These are phyloP conservation scores for Callipepla squamata DNA, from an alignment of 2,113 vertebrate genomes.

Conservation along the genomic window DNA sequence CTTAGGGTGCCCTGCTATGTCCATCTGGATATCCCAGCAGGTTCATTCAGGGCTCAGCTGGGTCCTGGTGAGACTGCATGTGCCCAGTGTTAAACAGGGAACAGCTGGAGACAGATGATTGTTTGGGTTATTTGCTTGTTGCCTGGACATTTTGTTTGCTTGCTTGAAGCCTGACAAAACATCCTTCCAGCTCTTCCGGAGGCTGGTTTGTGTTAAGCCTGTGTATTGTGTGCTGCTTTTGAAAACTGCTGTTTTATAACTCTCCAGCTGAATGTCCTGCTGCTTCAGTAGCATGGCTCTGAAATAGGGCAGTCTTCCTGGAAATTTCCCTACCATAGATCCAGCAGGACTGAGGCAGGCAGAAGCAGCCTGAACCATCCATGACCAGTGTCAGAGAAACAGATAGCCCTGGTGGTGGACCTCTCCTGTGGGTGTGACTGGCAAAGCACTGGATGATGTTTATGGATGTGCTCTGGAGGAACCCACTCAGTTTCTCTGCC, in stretches of 20 bases:
- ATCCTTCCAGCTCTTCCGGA: not conserved
- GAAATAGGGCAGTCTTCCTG: slow-evolving; percentile 4
- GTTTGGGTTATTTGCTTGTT: slow-evolving; percentile 62
- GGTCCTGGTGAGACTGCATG: not conserved
- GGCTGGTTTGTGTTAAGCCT: slow-evolving; percentile 23
- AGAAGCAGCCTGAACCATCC: not conserved
- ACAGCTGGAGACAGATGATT: slow-evolving; percentile 66
- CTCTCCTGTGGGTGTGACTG: not conserved
- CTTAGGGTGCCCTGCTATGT: not conserved
- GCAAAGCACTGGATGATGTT: not conserved
- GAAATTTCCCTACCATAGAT: slow-evolving; percentile 17
- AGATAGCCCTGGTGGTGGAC: not conserved
- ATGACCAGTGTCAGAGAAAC: not conserved
- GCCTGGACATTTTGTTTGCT: slow-evolving; percentile 51
- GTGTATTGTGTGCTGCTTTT: not conserved
- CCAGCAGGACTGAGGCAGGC: not conserved
- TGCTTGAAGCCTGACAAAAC: slow-evolving; percentile 45
- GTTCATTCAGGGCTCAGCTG: not conserved
- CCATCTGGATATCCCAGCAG: not conserved
- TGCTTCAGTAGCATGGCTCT: slow-evolving; percentile 27
- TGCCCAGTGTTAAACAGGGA: slow-evolving; percentile 6
- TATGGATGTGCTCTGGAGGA: not conserved
- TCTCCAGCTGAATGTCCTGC: slow-evolving; percentile 44
- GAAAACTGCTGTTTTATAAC: slow-evolving; percentile 56
- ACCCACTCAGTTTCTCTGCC: not conserved